Conservation (phyloP, 2,797 vertebrate genomes). For the Sternotherus odoratus region DNA sequence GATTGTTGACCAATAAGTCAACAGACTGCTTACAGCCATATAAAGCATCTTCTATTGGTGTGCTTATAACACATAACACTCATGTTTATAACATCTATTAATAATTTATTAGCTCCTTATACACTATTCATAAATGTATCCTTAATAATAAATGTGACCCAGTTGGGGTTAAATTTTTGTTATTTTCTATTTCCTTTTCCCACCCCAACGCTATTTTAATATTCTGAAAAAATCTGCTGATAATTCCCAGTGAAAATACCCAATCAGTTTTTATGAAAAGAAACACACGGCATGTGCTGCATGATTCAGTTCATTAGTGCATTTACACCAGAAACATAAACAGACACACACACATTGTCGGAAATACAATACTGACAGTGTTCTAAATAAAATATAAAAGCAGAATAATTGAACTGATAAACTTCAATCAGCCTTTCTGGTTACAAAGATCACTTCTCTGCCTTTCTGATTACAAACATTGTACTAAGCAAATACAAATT, state of each 20-base stretch:
- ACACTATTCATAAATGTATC: not conserved
- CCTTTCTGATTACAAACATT: not conserved
- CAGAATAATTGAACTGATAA: not conserved
- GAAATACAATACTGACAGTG: not conserved
- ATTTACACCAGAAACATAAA: not conserved
- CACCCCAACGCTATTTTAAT: not conserved
- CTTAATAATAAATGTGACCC: not conserved
- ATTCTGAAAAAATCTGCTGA: not conserved
- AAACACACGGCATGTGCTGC: not conserved
- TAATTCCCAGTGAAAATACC: not conserved
- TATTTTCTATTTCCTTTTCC: not conserved
- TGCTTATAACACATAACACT: not conserved
- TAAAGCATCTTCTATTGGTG: not conserved
- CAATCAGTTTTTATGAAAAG: not conserved
- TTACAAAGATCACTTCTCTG: not conserved
- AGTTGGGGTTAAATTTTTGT: not conserved
- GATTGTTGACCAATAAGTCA: not conserved
- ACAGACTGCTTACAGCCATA: accelerated
- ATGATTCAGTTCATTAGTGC: not conserved
- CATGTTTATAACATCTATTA: not conserved
- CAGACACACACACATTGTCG: not conserved
- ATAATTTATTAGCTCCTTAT: not conserved
- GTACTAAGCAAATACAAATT: not conserved
- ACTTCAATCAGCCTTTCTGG: not conserved
- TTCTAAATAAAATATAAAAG: not conserved